Conservation (phyloP, 2,888 invertebrate species). For the Lacanobia oleracea region DNA sequence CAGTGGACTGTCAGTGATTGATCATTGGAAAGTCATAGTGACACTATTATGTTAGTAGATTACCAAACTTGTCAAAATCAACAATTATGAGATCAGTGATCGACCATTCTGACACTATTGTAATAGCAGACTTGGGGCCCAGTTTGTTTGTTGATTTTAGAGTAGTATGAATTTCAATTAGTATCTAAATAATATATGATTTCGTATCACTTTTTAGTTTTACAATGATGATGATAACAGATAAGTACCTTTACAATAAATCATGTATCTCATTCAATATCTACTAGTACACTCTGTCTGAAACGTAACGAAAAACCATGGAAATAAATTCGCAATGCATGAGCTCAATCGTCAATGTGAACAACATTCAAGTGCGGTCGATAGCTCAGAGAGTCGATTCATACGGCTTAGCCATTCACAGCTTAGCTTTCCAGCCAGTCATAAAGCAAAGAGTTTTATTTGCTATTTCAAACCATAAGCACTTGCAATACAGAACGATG, state of each 20-base stretch:
- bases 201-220: conserved; percentile 1
- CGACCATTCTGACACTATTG: too few species aligned
- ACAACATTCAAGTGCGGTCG: conserved; percentile 37
- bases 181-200: not conserved
- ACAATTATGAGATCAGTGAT: too few species aligned
- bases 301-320: conserved; percentile 5
- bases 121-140: too few species aligned
- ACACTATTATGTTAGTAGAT: too few species aligned
- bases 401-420: conserved; percentile 30
- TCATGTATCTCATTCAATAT: too few species aligned
- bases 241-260: too few species aligned
- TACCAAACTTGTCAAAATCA: too few species aligned
- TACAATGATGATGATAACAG: too few species aligned
- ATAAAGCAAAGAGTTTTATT: conserved; percentile 22
- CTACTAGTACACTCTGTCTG: not conserved
- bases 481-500: conserved; percentile 9
- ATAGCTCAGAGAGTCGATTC: conserved; percentile 37
- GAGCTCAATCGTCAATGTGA: conserved; percentile 20
- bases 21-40: too few species aligned
- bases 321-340: conserved; percentile 11
- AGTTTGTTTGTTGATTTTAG: conserved; percentile 11
- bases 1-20: too few species aligned
- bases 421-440: conserved; percentile 13
- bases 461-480: conserved; percentile 6
- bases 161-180: not conserved